A percentile compares a stretch with the other conserved stretches of the same genome.
These are phyloP conservation scores for Mechanitis mazaeus DNA, from an alignment of 2,888 invertebrate genomes.

Conservation along the genomic window DNA sequence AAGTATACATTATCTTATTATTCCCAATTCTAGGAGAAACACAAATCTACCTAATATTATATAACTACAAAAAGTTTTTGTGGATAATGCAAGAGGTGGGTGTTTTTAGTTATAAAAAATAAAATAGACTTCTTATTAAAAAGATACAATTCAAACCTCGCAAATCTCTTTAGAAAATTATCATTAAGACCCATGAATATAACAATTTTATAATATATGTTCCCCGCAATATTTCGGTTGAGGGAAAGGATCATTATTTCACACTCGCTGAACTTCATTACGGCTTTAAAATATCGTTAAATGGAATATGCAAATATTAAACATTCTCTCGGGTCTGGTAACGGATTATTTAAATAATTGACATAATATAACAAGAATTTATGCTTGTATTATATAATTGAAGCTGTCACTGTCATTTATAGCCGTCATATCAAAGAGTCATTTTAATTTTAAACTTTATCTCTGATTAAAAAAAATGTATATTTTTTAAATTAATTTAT, in stretches of 20 bases:
- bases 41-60: too few species aligned
- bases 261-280: slow-evolving; percentile 41
- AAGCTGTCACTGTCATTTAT: not conserved
- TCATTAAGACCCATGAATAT: not conserved
- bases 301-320: slow-evolving; percentile 41
- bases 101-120: too few species aligned
- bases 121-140: too few species aligned
- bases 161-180: not conserved
- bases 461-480: too few species aligned
- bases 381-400: not conserved
- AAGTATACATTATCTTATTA: too few species aligned
- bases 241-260: slow-evolving; percentile 40
- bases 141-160: too few species aligned
- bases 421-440: not conserved
- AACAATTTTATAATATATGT: slow-evolving; percentile 11
- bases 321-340: slow-evolving; percentile 24
- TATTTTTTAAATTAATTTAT: too few species aligned
- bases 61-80: too few species aligned
- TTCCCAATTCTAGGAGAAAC: too few species aligned
- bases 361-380: not conserved
- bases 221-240: slow-evolving; percentile 31
- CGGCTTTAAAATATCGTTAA: slow-evolving; percentile 41
- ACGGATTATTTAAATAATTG: slow-evolving; percentile 11
- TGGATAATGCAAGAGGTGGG: too few species aligned
- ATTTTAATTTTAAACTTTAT: too few species aligned